Percentiles rank a stretch among this genome's conserved stretches.
These are phyloP conservation scores for Gadopsis marmoratus DNA, from an alignment of 2,797 vertebrate genomes.

Conservation along the genomic window DNA sequence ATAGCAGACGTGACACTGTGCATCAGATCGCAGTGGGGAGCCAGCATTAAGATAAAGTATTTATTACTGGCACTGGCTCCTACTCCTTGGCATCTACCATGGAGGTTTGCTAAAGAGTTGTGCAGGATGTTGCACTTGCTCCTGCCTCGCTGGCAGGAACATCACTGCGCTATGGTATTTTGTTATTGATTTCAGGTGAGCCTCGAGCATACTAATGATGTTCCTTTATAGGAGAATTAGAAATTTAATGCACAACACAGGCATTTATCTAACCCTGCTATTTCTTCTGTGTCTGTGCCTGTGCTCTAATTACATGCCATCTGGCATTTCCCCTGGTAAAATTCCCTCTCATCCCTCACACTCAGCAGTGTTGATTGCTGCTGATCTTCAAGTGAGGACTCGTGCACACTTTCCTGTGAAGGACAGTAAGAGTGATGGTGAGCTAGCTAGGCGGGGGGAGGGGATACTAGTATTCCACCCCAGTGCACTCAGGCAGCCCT, in stretches of 20 bases:
- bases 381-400: slow-evolving; percentile 78
- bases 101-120: slow-evolving; percentile 63
- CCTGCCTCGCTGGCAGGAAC: slow-evolving; percentile 63
- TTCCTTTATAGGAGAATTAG: slow-evolving; percentile 70
- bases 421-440: slow-evolving; percentile 58
- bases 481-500: slow-evolving; percentile 61
- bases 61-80: slow-evolving; percentile 68
- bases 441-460: slow-evolving; percentile 49
- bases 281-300: slow-evolving; percentile 76
- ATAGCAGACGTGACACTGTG: slow-evolving; percentile 62
- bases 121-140: slow-evolving; percentile 58
- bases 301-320: slow-evolving; percentile 83
- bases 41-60: slow-evolving; percentile 71
- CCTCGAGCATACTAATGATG: slow-evolving; percentile 74
- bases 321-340: slow-evolving; percentile 81
- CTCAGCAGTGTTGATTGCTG: slow-evolving; percentile 75
- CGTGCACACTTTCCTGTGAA: slow-evolving; percentile 74
- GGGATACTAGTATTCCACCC: slow-evolving; percentile 45
- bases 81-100: slow-evolving; percentile 61
- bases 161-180: slow-evolving; percentile 67
- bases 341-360: slow-evolving; percentile 80
- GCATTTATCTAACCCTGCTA: slow-evolving; percentile 80
- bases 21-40: slow-evolving; percentile 55
- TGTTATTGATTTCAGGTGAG: slow-evolving; percentile 78
- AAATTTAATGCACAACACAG: slow-evolving; percentile 75